Base-by-base conservation (phyloP, 1,140 invertebrate genomes). In the Drosophila novamexicana region DNA sequence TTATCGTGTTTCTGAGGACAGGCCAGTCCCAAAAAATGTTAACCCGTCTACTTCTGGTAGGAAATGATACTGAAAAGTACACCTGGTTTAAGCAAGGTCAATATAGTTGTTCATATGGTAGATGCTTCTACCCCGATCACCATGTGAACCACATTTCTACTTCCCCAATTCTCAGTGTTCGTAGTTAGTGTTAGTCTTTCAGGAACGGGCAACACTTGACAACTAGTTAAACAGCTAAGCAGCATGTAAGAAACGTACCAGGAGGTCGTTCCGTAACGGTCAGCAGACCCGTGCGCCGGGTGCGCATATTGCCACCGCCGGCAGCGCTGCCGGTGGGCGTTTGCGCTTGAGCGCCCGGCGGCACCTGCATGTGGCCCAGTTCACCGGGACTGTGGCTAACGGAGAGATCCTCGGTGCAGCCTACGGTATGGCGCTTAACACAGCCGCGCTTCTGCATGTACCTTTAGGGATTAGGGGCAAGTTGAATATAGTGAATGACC, bases 191-290 rank as follows among this genome's bases (percentile, higher is more conserved):
- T 39, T 45, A 14, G 22, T 29, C 22, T 29, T 29, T 29, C 5
- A 29, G 22, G 22, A 5, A 29, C 22, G 5, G 22, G 22, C 22
- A 29, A 5, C 22, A 29, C 22, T 29, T 29, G 22, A 5, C 4
- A 29, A 5, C 22, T 5, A 29, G 22, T 29, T 29, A 29, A 29
- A 5, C 22, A 29, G 22, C 22, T 29, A 29, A 29, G 22, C 22
- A 29, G 3, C 22, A 5, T 29, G 22, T 29, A 29, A 5, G 22
- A 45, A 72, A 90, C 75, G 54, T 94, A 98, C 97, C 97, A 94
- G 97, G 96, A 61, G 96, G 97, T 79, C 96, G 93, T 92, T 97
- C 97, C 70, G 96, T 97, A 1, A 98, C 97, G 6, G 96, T 97
- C 0, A 96, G 94, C 8, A 97, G 93, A 71, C 97, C 97, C 36